Base-by-base conservation (phyloP, 1,140 invertebrate genomes). In the Drosophila kikkawai region DNA sequence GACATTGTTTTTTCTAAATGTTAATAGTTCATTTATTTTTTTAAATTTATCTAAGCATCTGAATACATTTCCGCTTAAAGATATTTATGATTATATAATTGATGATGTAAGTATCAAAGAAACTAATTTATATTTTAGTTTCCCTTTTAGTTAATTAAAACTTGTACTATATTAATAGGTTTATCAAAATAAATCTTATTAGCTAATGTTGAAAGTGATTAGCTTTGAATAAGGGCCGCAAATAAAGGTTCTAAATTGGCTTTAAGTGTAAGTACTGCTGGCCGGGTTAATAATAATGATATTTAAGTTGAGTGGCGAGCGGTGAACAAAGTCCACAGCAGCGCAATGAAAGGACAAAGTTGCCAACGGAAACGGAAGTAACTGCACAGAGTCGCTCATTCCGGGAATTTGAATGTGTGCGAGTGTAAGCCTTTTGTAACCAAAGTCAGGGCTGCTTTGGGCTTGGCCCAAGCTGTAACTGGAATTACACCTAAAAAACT, bases 221-320 rank as follows among this genome's bases (percentile, higher is more conserved):
- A 4, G 29, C 11, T 19, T 51, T 17, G 0, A 12, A 8, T 34
- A 32, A 12, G 19, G 12, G 36, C 12, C 11, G 12, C 4, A 53
- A 39, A 53, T 56, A 22, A 41, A 32, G 9, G 2, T 5, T 11
- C 12, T 45, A 29, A 44, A 37, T 67, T 44, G 13, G 5, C 17
- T 70, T 67, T 6, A 13, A 69, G 64, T 68, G 67, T 29, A 68
- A 56, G 67, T 29, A 68, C 17, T 36, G 55, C 77, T 80, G 57
- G 73, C 45, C 69, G 80, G 81, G 85, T 88, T 88, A 88, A 88
- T 88, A 88, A 84, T 88, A 90, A 90, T 88, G 85, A 88, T 88
- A 88, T 90, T 84, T 88, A 88, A 80, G 80, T 69, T 48, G 71
- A 70, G 78, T 45, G 47, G 34, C 32, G 26, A 50, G 41, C 22